Conservation (phyloP, 1,140 invertebrate genomes). For the Tachypleus tridentatus region DNA sequence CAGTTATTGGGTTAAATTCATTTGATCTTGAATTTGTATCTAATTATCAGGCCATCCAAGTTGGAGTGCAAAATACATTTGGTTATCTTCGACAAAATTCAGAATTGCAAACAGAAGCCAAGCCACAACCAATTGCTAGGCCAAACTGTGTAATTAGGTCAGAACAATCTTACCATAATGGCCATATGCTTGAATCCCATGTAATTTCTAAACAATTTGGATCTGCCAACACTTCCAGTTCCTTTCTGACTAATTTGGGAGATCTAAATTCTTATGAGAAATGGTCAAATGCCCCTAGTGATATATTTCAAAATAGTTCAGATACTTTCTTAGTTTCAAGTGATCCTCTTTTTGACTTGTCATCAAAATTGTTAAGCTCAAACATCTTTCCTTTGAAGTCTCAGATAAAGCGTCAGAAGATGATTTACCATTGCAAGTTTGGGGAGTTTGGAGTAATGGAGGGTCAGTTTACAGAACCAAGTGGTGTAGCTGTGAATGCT, state of each 20-base stretch:
- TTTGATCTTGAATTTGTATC: conserved; percentile 89
- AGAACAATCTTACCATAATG: conserved; percentile 17
- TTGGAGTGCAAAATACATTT: conserved; percentile 84
- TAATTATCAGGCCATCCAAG: conserved; percentile 87
- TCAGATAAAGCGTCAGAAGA: conserved; percentile 95
- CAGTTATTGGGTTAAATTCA: conserved; percentile 59
- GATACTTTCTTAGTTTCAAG: conserved; percentile 11
- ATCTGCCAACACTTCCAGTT: conserved; percentile 61
- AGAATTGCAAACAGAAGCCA: conserved; percentile 36
- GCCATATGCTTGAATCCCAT: conserved; percentile 56
- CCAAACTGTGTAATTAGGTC: conserved; percentile 43
- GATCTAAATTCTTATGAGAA: conserved; percentile 71
- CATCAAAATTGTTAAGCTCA: conserved; percentile 70
- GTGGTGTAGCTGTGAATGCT: conserved; percentile 95
- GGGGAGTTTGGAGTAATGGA: conserved; percentile 98
- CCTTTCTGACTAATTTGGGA: conserved; percentile 39
- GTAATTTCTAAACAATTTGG: conserved; percentile 67
- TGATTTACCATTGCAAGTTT: conserved; percentile 99
- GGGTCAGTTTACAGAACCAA: conserved; percentile 98
- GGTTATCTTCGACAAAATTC: conserved; percentile 75
- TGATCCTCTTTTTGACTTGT: conserved; percentile 26
- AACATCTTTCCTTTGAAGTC: conserved; percentile 84
- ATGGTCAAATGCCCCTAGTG: conserved; percentile 79
- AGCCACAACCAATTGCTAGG: conserved; percentile 61
- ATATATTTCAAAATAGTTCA: conserved; percentile 53